Conservation (phyloP, 30 jellyfish, hydroid and myxozoan genomes). For the Nemopilema nomurai region DNA sequence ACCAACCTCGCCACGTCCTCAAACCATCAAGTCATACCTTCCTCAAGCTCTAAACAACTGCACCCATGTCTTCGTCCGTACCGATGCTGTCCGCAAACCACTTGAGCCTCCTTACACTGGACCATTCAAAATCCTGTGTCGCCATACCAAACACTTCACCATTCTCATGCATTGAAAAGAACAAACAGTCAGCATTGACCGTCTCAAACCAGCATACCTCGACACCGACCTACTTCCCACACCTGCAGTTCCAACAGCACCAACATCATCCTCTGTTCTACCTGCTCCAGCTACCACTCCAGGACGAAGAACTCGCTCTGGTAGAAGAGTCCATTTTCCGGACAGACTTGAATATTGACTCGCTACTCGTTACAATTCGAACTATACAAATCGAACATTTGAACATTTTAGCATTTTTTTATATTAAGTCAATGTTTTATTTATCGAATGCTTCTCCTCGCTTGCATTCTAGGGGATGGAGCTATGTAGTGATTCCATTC, state of each 20-base stretch:
- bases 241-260: conserved; percentile 9
- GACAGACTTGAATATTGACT: conserved; percentile 22
- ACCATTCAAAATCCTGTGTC: conserved; percentile 31
- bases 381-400: not conserved
- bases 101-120: conserved; percentile 61
- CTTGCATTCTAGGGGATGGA: not conserved
- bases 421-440: not conserved
- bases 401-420: not conserved
- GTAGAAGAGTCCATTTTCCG: conserved; percentile 34
- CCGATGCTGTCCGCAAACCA: conserved; percentile 59
- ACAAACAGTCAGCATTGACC: too few species aligned
- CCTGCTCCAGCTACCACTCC: not conserved
- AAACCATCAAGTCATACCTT: not conserved
- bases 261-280: not conserved
- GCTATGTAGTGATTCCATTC: too few species aligned
- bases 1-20: conserved; percentile 20
- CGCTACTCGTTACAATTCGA: not conserved
- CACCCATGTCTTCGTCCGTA: conserved; percentile 51
- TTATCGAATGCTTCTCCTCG: not conserved
- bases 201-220: conserved; percentile 64
- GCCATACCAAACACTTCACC: conserved; percentile 10
- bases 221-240: conserved; percentile 28
- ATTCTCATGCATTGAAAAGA: conserved; percentile 11
- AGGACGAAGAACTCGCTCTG: conserved; percentile 39
- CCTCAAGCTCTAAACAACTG: conserved; percentile 14